phyloP scores from a whole-genome alignment of 2,888 invertebrate species.

The Drosophila rellima region DNA sequence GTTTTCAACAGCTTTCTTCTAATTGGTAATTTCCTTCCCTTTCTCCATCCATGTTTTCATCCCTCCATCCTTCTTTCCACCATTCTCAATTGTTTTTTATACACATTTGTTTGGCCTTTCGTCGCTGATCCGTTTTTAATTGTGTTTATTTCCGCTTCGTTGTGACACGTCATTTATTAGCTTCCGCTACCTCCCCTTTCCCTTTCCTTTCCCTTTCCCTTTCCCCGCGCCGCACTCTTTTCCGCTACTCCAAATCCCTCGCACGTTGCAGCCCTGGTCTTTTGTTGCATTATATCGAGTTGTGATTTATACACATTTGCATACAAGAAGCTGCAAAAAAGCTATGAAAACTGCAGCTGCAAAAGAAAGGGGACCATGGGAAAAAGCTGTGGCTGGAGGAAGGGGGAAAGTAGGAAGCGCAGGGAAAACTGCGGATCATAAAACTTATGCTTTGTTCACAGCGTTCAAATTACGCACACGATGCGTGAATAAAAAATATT shows the following conservation, averaged over 20 bases:
- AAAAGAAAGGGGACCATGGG: not conserved
- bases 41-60: not conserved
- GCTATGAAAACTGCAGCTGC: not conserved
- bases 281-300: constrained; percentile 50
- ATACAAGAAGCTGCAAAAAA: constrained; percentile 13
- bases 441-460: constrained; percentile 31
- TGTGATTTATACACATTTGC: constrained; percentile 60
- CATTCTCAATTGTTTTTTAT: not conserved
- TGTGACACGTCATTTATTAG: constrained; percentile 79
- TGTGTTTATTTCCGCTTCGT: constrained; percentile 79
- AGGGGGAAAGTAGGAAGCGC: not conserved
- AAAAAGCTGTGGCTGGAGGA: not conserved
- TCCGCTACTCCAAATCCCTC: not conserved
- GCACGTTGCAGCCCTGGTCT: constrained; percentile 7
- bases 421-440: constrained; percentile 24
- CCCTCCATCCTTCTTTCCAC: not conserved
- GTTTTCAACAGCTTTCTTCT: not conserved
- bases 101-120: constrained; percentile 28
- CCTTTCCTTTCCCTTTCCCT: not conserved
- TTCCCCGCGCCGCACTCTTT: not conserved
- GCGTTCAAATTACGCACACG: constrained; percentile 53
- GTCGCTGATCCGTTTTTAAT: constrained; percentile 82
- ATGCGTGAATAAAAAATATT: constrained; percentile 34
- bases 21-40: not conserved
- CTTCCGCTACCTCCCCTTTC: not conserved